A percentile compares a stretch with the other conserved stretches of the same genome.
Conservation (phyloP, 2,113 vertebrate genomes). For the Eulacestoma nigropectus region DNA sequence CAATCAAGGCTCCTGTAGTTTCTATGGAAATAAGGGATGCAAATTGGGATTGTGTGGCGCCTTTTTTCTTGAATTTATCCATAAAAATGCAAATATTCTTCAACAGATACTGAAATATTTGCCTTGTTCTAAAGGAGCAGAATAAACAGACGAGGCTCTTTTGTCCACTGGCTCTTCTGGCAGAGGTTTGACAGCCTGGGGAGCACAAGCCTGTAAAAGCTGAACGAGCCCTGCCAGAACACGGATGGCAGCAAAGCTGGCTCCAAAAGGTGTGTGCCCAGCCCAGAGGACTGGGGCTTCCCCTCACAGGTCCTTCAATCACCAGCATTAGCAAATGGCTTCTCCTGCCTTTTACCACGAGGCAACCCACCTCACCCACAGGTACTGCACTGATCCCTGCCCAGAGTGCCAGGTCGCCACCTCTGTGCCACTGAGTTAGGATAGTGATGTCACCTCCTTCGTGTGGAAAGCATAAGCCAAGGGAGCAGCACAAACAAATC, state of each 20-base stretch:
- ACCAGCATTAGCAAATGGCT: neutral
- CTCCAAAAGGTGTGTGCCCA: fast-evolving
- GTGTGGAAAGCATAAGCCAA: neutral
- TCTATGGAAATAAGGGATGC: conserved; percentile 66
- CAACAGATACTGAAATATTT: conserved; percentile 50
- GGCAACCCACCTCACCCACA: fast-evolving
- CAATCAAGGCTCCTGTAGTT: conserved; percentile 56
- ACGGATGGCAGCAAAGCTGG: fast-evolving
- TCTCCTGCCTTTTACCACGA: neutral
- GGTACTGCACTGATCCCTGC: fast-evolving
- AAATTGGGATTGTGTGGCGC: conserved; percentile 59
- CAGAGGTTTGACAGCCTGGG: neutral
- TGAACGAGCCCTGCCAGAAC: neutral
- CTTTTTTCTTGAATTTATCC: conserved; percentile 66
- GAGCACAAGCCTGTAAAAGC: neutral
- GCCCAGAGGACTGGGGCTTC: neutral
- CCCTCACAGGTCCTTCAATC: neutral
- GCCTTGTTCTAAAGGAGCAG: conserved; percentile 24
- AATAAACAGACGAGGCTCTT: neutral
- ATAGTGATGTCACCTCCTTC: neutral
- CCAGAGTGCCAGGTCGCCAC: fast-evolving
- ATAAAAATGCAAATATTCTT: conserved; percentile 65
- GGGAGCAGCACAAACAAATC: neutral
- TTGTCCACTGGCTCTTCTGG: conserved; percentile 8
- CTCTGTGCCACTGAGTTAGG: neutral